Conservation (phyloP, 2,113 vertebrate genomes). For the Aspiorhynchus laticeps region DNA sequence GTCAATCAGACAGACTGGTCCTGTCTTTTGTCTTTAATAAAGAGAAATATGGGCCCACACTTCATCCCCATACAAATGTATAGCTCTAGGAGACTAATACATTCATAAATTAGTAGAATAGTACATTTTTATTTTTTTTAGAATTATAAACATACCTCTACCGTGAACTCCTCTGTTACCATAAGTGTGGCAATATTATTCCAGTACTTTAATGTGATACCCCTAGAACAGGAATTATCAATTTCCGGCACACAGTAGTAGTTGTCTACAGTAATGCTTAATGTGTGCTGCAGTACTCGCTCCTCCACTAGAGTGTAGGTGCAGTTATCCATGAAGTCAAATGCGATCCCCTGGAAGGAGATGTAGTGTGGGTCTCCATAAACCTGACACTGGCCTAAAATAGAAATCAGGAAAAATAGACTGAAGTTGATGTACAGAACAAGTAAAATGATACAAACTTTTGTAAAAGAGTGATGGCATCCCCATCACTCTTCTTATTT, state of each 20-base stretch:
- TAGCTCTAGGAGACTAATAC: neutral
- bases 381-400: conserved; percentile 71
- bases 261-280: conserved; percentile 75
- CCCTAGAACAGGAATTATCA: conserved; percentile 65
- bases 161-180: neutral
- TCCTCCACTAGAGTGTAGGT: conserved; percentile 75
- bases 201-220: conserved; percentile 68
- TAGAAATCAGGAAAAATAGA: neutral
- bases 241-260: conserved; percentile 43
- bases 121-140: neutral
- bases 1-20: neutral
- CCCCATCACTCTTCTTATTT: neutral
- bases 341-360: conserved; percentile 67
- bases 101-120: neutral
- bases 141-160: conserved; percentile 61
- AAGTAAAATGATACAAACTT: neutral
- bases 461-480: neutral
- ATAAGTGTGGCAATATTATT: conserved; percentile 62
- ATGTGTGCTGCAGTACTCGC: conserved; percentile 52
- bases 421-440: neutral
- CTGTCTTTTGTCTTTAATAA: neutral
- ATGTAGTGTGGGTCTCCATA: conserved; percentile 78
- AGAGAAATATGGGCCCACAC: neutral
- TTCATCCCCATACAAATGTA: neutral
- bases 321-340: conserved; percentile 69